Conservation (phyloP, 2,797 vertebrate genomes). For the Pipistrellus pygmaeus region DNA sequence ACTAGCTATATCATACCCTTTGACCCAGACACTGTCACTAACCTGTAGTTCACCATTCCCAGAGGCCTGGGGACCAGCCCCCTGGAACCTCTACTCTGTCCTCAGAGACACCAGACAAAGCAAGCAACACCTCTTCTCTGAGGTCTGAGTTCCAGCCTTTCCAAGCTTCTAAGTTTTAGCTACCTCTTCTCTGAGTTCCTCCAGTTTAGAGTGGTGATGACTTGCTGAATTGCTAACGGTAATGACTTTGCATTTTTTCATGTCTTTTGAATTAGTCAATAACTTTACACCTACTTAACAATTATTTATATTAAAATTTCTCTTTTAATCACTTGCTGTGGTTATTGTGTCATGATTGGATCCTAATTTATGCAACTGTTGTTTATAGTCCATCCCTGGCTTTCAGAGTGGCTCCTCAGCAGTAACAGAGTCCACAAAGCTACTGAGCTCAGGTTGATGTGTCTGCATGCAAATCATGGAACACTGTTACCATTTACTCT, state of each 20-base stretch:
- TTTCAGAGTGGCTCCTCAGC: not conserved
- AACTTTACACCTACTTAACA: not conserved
- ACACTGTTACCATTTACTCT: not conserved
- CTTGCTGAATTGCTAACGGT: not conserved
- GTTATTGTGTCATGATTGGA: not conserved
- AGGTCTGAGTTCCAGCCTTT: not conserved
- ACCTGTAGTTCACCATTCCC: not conserved
- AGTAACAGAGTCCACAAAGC: too few relatives aligned
- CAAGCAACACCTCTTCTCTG: not conserved
- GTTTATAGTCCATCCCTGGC: not conserved
- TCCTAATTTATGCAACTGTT: not conserved
- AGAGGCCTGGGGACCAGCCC: not conserved
- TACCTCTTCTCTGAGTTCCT: not conserved
- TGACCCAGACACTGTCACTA: fast-evolving
- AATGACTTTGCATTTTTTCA: not conserved
- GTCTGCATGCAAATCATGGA: not conserved
- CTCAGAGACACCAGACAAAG: not conserved
- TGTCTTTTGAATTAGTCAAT: not conserved
- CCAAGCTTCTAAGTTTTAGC: not conserved
- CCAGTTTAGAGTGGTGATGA: not conserved
- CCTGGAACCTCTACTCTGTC: not conserved
- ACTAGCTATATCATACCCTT: not conserved
- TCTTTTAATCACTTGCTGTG: not conserved
- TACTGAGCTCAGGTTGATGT: not conserved
- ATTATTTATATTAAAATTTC: not conserved